Percentiles rank a stretch among this genome's conserved stretches.
Conservation (phyloP, 2,113 vertebrate genomes). For the Malurus elegans region DNA sequence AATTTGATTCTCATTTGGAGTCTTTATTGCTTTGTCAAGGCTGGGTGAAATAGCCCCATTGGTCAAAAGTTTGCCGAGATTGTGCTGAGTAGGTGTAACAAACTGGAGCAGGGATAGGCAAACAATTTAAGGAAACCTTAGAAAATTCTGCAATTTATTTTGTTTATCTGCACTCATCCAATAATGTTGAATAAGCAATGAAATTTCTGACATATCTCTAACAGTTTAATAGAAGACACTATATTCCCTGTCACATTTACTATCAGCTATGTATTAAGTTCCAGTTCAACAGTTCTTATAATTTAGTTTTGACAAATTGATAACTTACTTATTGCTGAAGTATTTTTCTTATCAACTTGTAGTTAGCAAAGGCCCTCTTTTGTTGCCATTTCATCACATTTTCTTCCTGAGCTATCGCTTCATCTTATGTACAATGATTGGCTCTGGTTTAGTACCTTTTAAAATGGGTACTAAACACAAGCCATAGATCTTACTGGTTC, state of each 20-base stretch:
- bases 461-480: constrained; percentile 56
- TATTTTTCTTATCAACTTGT: neutral
- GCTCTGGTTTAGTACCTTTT: constrained; percentile 56
- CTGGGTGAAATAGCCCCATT: neutral
- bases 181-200: constrained; percentile 42
- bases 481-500: constrained; percentile 59
- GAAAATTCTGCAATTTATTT: constrained; percentile 29
- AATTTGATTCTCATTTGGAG: neutral
- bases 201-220: constrained; percentile 55
- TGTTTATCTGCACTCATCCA: neutral
- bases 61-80: neutral
- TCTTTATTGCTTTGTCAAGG: neutral
- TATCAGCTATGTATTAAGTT: constrained; percentile 25
- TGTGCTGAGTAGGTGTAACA: neutral
- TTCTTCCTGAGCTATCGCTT: constrained; percentile 46
- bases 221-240: constrained; percentile 50
- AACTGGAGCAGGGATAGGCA: neutral
- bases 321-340: constrained; percentile 32
- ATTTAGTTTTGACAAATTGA: constrained; percentile 64
- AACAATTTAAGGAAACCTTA: constrained; percentile 1
- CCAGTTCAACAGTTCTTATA: constrained; percentile 55
- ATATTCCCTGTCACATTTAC: constrained; percentile 39
- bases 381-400: constrained; percentile 31
- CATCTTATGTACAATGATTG: constrained; percentile 39
- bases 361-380: constrained; percentile 9